These are phyloP conservation scores for Alouatta palliata DNA, from an alignment of 2,113 vertebrate genomes.

Conservation along the genomic window DNA sequence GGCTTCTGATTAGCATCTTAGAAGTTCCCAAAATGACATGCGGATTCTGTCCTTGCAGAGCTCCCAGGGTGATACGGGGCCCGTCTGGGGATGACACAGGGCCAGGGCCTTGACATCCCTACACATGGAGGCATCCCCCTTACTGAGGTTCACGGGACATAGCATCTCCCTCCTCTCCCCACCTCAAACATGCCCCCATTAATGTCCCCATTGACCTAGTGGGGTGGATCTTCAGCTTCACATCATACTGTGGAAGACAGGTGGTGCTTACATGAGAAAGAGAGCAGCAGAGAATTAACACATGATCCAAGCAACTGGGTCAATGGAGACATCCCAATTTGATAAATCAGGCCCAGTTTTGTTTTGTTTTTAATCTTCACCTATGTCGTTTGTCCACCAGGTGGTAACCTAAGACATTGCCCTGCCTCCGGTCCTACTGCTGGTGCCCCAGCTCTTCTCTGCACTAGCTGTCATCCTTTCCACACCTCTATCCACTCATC, in stretches of 20 bases:
- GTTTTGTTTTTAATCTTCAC: background rate
- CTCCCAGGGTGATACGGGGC: accelerated
- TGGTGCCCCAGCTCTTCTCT: background rate
- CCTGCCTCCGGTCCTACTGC: too few relatives aligned
- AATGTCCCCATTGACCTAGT: background rate
- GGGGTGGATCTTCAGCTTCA: background rate
- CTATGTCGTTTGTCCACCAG: background rate
- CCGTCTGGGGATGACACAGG: accelerated
- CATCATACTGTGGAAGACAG: too few relatives aligned
- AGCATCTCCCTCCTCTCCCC: accelerated
- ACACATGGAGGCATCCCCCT: background rate
- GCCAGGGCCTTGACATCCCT: background rate
- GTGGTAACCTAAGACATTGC: background rate
- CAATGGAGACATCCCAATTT: background rate
- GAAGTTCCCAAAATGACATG: background rate
- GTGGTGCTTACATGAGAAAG: background rate
- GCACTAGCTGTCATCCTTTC: background rate
- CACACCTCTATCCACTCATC: background rate
- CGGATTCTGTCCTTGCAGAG: background rate
- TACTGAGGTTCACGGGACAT: background rate
- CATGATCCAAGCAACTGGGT: background rate
- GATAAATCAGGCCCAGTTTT: too few relatives aligned
- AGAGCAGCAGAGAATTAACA: background rate
- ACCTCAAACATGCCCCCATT: background rate
- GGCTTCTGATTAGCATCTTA: background rate